phyloP scores from a whole-genome alignment of 2,113 vertebrate genomes.

The Catagonus wagneri region DNA sequence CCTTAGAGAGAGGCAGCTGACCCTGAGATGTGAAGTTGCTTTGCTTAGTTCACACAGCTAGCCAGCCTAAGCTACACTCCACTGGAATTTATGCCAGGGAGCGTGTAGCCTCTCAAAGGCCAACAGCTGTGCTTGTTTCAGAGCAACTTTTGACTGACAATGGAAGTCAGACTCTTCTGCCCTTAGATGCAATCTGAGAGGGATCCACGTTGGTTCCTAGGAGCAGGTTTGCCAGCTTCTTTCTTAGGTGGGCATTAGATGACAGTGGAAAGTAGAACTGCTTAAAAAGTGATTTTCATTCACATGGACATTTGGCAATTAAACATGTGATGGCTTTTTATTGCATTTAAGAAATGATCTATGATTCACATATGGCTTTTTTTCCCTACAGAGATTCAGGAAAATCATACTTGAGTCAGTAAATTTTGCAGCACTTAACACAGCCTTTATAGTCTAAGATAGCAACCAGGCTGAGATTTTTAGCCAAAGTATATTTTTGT shows the following conservation, averaged over 20 bases:
- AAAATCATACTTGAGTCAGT: constrained; percentile 64
- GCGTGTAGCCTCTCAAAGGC: not conserved
- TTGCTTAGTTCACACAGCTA: constrained; percentile 44
- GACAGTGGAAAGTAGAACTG: not conserved
- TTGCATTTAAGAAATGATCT: constrained; percentile 56
- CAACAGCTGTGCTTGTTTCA: constrained; percentile 53
- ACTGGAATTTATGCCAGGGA: constrained; percentile 1
- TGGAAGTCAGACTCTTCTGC: constrained; percentile 17
- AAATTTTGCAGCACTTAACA: constrained; percentile 58
- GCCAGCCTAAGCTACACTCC: constrained; percentile 1
- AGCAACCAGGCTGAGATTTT: constrained; percentile 63
- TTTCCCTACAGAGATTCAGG: constrained; percentile 42
- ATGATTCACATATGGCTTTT: constrained; percentile 54
- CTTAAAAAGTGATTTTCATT: constrained; percentile 53
- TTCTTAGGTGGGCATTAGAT: constrained; percentile 33
- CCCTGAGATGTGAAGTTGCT: constrained; percentile 15
- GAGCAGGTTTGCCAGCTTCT: not conserved
- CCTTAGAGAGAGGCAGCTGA: constrained; percentile 43
- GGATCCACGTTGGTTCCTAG: constrained; percentile 37
- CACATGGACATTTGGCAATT: constrained; percentile 50
- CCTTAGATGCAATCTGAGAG: constrained; percentile 16
- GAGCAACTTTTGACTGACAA: not conserved
- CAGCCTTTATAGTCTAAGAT: constrained; percentile 58
- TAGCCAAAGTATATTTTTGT: constrained; percentile 66
- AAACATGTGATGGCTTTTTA: constrained; percentile 38